These are phyloP conservation scores for Apis florea DNA, from an alignment of 1,140 invertebrate species.

Conservation along the genomic window DNA sequence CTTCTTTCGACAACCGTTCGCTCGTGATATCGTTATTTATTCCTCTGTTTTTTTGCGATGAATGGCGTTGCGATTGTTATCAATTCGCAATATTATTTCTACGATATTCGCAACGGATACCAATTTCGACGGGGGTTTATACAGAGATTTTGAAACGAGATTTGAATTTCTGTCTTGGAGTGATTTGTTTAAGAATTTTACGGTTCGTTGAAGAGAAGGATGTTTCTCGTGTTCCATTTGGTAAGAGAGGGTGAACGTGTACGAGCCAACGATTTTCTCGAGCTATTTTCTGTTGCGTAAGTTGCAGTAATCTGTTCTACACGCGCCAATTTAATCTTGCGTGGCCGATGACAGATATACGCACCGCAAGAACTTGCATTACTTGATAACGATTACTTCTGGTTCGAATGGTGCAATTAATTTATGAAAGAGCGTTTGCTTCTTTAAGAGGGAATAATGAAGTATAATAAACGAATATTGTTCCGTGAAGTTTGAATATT, in stretches of 20 bases:
- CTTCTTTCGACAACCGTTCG: not conserved
- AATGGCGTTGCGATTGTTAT: not conserved
- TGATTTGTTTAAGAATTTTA: constrained; percentile 4
- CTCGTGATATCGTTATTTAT: not conserved
- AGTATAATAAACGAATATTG: no score
- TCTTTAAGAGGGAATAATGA: not conserved
- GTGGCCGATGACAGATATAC: constrained; percentile 28
- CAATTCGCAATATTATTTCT: not conserved
- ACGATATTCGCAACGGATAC: not conserved
- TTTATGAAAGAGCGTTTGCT: not conserved
- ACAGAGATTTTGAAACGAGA: not conserved
- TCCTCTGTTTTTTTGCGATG: not conserved
- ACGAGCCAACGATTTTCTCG: constrained; percentile 17
- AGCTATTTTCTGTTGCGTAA: constrained; percentile 24
- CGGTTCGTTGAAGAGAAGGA: constrained; percentile 7
- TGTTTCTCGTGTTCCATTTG: not conserved
- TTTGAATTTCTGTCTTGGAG: not conserved
- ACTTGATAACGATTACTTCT: constrained; percentile 13
- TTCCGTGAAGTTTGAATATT: not conserved
- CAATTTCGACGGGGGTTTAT: no score
- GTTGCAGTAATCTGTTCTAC: constrained; percentile 2
- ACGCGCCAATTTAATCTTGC: constrained; percentile 32
- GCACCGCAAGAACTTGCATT: not conserved
- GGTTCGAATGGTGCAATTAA: not conserved
- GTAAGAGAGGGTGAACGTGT: not conserved